Base-by-base conservation (phyloP, 1,140 invertebrate genomes). In the Linepithema humile region DNA sequence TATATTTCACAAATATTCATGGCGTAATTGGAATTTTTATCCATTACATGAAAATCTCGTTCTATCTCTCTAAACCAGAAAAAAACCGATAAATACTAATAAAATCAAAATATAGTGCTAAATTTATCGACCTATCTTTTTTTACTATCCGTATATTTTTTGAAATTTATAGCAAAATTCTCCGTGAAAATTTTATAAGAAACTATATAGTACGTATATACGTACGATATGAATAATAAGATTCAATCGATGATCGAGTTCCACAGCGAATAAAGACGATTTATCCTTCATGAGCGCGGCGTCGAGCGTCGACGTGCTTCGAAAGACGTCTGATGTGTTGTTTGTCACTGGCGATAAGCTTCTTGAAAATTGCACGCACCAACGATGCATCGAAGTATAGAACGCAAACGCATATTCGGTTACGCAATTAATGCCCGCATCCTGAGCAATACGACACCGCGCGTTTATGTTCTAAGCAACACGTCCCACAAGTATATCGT, bases 401-500 rank as follows among this genome's bases (percentile, higher is more conserved):
- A 64, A 23, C 82, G 23, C 53, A 29, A 43, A 78, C 53, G n/a
- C 57, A 65, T 48, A 17, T 75, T 67, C 55, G 59, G 60, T 85
- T 88, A 89, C 64, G 65, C 67, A 85, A 89, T 89, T 85, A 85
- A 85, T 50, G 55, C 84, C 84, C 87, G 83, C 83, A 89, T 88
- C 86, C 83, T 82, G 83, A 62, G 53, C 82, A 53, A 70, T 32
- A 26, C 38, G 60, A 64, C 23, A 17, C 80, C 86, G 70, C 53
- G 59, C n/a, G n/a, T 72, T 85, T 70, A 32, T 20, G 26, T 43
- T 32, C 6, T 29, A n/a, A 62, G 38, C 53, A 2, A 45, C 26
- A 74, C n/a, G 23, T 57, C 23, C 70, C 48, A 62, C 73, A 17
- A 35, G 17, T 62, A 35, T 35, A 62, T 6, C n/a, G 12, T 62